phyloP scores from a whole-genome alignment of 1,140 invertebrate species.

The Nephila pilipes region DNA sequence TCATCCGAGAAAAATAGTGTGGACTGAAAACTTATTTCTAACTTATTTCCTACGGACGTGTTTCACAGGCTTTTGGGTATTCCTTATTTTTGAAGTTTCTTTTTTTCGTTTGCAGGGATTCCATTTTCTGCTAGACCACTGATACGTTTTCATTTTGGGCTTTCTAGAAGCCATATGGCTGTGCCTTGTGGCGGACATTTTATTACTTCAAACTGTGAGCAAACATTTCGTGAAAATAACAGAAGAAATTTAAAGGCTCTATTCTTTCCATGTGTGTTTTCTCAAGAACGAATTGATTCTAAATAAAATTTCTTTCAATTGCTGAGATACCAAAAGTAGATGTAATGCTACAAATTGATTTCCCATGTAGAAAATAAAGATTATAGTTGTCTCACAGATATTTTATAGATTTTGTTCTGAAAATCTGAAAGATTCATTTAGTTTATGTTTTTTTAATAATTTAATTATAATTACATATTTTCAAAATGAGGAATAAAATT shows the following conservation, averaged over 20 bases:
- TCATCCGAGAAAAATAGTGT: slow-evolving; percentile 72
- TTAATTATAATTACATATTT: too few relatives aligned
- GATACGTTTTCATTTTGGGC: slow-evolving; percentile 60
- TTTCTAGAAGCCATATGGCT: not conserved
- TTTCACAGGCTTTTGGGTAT: slow-evolving; percentile 38
- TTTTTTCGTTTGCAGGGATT: not conserved
- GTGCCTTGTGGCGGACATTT: slow-evolving; percentile 3
- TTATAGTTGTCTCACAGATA: too few relatives aligned
- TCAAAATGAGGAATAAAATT: too few relatives aligned
- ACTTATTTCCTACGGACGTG: slow-evolving; percentile 63
- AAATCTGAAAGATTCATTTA: too few relatives aligned
- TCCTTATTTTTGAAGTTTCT: slow-evolving; percentile 44
- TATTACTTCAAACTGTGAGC: slow-evolving; percentile 22
- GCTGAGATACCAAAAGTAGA: too few relatives aligned
- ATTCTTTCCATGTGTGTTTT: not conserved
- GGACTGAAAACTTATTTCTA: slow-evolving; percentile 67
- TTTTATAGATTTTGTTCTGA: too few relatives aligned
- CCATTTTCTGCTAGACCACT: slow-evolving; percentile 52
- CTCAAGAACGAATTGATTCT: too few relatives aligned
- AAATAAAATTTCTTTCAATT: too few relatives aligned
- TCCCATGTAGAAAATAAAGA: too few relatives aligned
- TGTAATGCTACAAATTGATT: too few relatives aligned
- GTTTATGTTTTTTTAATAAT: too few relatives aligned
- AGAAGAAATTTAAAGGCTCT: not conserved
- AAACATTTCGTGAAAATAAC: not conserved